phyloP scores from a whole-genome alignment of 2,888 invertebrate species.

The Plebejus melissa region DNA sequence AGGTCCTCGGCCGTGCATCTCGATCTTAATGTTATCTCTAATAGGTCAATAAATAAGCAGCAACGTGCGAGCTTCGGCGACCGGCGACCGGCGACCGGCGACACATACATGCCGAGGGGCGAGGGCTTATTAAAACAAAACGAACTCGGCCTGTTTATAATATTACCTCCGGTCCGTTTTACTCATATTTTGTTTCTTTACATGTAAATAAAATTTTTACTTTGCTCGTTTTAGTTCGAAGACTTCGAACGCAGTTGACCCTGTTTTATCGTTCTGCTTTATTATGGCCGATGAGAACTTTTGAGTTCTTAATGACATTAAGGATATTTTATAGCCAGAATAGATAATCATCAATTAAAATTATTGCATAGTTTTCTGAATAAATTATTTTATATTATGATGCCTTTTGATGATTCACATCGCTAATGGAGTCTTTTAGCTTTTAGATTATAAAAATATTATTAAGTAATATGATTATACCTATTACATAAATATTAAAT shows the following conservation, averaged over 20 bases:
- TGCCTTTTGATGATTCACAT: conserved; percentile 3
- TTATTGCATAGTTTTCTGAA: conserved; percentile 15
- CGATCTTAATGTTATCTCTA: conserved; percentile 79
- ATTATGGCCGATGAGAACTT: conserved; percentile 28
- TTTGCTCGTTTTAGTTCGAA: conserved; percentile 28
- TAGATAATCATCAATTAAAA: conserved; percentile 28
- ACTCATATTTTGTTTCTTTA: conserved; percentile 37
- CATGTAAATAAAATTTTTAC: conserved; percentile 33
- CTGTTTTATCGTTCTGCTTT: conserved; percentile 29
- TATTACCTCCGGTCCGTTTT: conserved; percentile 52
- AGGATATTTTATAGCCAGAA: conserved; percentile 29
- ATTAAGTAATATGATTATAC: too few relatives aligned
- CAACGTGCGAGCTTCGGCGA: conserved; percentile 75
- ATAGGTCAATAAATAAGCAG: conserved; percentile 78
- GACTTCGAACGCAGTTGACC: conserved; percentile 22
- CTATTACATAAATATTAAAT: too few relatives aligned
- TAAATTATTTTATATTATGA: conserved; percentile 13
- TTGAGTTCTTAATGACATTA: conserved; percentile 31
- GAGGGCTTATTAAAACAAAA: conserved; percentile 72
- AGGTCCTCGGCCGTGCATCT: conserved; percentile 79
- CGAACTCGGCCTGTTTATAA: conserved; percentile 61
- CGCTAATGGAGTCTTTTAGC: neutral
- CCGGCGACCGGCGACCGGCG: conserved; percentile 33
- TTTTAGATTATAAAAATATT: neutral
- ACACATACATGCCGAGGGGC: conserved; percentile 68